Base-by-base conservation (phyloP, 2,113 vertebrate genomes). In the Ageneiosus marmoratus region DNA sequence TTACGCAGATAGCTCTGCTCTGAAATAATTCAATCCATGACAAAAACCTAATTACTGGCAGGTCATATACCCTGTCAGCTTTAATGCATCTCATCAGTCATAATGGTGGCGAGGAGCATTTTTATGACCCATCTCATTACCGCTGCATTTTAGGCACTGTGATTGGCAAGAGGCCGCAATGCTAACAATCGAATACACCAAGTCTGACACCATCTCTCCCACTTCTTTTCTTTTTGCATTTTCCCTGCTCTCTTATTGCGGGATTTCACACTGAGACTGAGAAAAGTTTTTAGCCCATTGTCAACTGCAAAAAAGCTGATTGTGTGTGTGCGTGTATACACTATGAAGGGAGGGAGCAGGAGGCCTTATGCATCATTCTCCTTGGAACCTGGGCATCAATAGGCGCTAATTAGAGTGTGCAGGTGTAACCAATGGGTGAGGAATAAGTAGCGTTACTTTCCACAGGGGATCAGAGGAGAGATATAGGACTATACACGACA, bases 21-120 rank as follows among this genome's bases (percentile, higher is more conserved):
- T 97, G 96, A 96, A 98, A 97, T 99, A 98, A 98, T 98, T 98
- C 97, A 99, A 98, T 99, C 97, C 97, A 97, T 97, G 97, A 97
- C 97, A 97, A 99, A 80, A 98, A 99, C 95, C 96, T 98, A 98
- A 99, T 99, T 98, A 99, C 96, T 97, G 95, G 96, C 97, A 98
- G 97, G 97, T 99, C 98, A 99, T 98, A 97, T 98, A 97, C 97
- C 94, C 97, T 99, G 97, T 99, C 97, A 97, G 95, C 95, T 97
- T 97, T 99, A 98, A 98, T 99, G 97, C 97, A 97, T 96, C 97
- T 97, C 97, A 98, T 98, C 97, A 98, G 95, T 98, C 96, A 97
- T 96, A 97, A 97, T 94, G 95, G 96, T 95, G 77, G 96, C 95
- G 92, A 94, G 94, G 96, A 97, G 95, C 96, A 94, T 97, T 98